These are phyloP conservation scores for Trisateles emortualis DNA, from an alignment of 2,888 invertebrate genomes.

Conservation along the genomic window DNA sequence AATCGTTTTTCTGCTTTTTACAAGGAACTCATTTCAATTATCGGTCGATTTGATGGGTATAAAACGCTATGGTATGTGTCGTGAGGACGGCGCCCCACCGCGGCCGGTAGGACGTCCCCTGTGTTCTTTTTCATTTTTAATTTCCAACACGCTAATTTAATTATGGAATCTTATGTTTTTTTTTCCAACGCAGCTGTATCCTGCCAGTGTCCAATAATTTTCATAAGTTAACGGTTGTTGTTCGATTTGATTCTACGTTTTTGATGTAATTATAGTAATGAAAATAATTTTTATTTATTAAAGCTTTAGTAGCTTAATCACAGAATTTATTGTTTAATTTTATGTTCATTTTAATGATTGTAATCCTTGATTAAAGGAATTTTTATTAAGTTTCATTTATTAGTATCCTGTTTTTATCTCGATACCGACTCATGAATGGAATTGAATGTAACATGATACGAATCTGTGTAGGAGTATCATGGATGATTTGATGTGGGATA, in stretches of 20 bases:
- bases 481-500: constrained; percentile 62
- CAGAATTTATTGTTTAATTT: constrained; percentile 46
- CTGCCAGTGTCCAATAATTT: constrained; percentile 72
- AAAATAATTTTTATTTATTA: constrained; percentile 41
- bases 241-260: constrained; percentile 47
- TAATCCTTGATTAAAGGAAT: constrained; percentile 44
- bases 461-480: constrained; percentile 65
- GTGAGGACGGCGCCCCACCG: constrained; percentile 79
- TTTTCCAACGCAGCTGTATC: constrained; percentile 76
- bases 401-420: constrained; percentile 38
- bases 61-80: constrained; percentile 82
- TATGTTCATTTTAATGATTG: constrained; percentile 33
- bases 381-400: constrained; percentile 51
- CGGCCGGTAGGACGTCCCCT: constrained; percentile 72
- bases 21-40: constrained; percentile 87
- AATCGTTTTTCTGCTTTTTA: constrained; percentile 87
- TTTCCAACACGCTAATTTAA: constrained; percentile 84
- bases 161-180: constrained; percentile 71
- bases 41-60: constrained; percentile 84
- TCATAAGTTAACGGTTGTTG: constrained; percentile 68
- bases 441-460: constrained; percentile 48
- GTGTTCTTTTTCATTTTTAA: constrained; percentile 71
- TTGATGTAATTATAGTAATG: constrained; percentile 47
- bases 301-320: constrained; percentile 49
- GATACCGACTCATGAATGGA: constrained; percentile 48